A percentile compares a stretch with the other conserved stretches of the same genome.
Evolutionary conservation across 2,888 invertebrate species (phyloP).

Genomic region (Synergus gifuensis): DNA sequence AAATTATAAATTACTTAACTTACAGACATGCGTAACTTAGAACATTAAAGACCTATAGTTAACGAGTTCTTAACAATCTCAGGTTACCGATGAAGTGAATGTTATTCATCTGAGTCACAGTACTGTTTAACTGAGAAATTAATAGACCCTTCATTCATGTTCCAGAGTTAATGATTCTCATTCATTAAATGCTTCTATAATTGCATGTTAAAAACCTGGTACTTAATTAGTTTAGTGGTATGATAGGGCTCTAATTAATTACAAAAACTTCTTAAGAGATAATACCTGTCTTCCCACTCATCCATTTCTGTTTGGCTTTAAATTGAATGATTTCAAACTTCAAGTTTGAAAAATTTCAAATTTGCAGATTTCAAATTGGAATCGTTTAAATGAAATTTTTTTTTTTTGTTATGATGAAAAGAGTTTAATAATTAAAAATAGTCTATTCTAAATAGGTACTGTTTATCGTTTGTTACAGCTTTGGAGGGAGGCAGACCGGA

Average conservation of each 20-base stretch:
- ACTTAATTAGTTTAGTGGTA: background rate
- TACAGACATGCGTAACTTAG: slow-evolving; percentile 21
- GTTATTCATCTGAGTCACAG: background rate
- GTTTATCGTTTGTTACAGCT: slow-evolving; percentile 52
- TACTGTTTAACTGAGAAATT: background rate
- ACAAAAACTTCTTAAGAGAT: background rate
- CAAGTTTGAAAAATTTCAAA: no score
- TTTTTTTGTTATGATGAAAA: background rate
- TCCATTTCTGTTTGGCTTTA: background rate
- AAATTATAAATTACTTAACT: slow-evolving; percentile 18
- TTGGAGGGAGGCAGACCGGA: slow-evolving; percentile 56
- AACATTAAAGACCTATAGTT: slow-evolving; percentile 23
- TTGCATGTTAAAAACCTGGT: background rate
- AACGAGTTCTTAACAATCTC: slow-evolving; percentile 27
- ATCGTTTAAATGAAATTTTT: no score
- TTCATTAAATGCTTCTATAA: slow-evolving; percentile 3
- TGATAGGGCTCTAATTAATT: slow-evolving; percentile 12
- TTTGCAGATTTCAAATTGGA: no score
- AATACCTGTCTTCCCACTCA: background rate
- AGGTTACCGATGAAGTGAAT: slow-evolving; percentile 16
- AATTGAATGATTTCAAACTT: no score
- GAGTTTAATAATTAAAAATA: background rate
- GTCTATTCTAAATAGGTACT: background rate
- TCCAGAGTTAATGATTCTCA: slow-evolving; percentile 35
- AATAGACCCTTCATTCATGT: background rate